These are phyloP conservation scores for Eulemur coronatus DNA, from an alignment of 2,797 vertebrate species.

Conservation along the genomic window DNA sequence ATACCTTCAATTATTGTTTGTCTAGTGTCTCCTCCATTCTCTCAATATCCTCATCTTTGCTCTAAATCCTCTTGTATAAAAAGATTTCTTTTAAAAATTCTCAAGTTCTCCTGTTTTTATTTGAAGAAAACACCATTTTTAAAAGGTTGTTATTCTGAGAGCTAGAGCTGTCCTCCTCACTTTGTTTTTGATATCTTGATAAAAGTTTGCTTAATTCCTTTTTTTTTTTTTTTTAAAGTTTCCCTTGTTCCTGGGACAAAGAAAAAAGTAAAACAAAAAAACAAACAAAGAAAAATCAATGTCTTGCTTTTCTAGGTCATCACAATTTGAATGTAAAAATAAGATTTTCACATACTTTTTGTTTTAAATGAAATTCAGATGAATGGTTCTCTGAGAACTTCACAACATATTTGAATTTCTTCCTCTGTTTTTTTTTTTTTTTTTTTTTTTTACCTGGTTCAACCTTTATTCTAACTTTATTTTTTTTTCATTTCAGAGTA, in stretches of 20 bases:
- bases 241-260: background rate
- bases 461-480: no score
- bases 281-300: background rate
- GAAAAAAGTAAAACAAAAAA: background rate
- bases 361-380: background rate
- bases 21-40: background rate
- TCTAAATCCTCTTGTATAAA: background rate
- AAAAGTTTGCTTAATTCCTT: background rate
- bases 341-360: slow-evolving; percentile 11
- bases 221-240: background rate
- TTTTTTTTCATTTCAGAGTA: no score
- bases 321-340: slow-evolving; percentile 18
- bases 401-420: background rate
- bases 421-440: no score
- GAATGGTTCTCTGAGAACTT: background rate
- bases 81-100: background rate
- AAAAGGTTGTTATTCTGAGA: background rate
- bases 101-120: background rate
- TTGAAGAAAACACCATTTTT: background rate
- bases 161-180: background rate
- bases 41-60: background rate
- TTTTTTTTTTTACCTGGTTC: no score
- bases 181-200: background rate
- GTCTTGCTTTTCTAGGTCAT: slow-evolving; percentile 22
- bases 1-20: accelerated